Evolutionary conservation across 2,113 vertebrate genomes (phyloP), one percentile per base, ranked within the genome.

Genomic region (Tamias sibiricus): DNA sequence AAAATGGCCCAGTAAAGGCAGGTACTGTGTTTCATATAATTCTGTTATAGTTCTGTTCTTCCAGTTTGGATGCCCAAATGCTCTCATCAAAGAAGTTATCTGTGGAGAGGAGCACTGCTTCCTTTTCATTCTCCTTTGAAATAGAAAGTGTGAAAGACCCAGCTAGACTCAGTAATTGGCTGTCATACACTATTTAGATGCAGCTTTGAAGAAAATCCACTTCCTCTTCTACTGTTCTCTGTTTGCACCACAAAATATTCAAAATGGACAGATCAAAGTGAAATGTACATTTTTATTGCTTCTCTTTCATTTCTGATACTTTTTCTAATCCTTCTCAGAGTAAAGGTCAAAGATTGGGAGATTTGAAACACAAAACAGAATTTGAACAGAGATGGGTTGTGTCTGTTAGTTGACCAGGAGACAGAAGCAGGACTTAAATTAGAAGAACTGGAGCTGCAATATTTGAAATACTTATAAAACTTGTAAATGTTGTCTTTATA

Each of bases 231-330:
- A 20, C 76, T 69, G 2, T 59, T 95, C 40, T 75, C 88, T 96
- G 86, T 90, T 95, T 88, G 90, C 92, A 97, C 95, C 90, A 97
- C 96, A 96, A 98, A 98, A 98, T 97, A 97, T 98, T 97, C 97
- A 77, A 97, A 98, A 94, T 96, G 89, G 96, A 93, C 69, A 98
- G 96, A 98, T 98, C 96, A 98, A 98, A 98, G 97, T 17, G 0
- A 97, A 97, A 95, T 98, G 95, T 97, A 98, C 95, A 95, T 97
- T 98, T 98, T 95, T 52, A 42, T 95, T 97, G 94, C 95, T 96
- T 97, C 91, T 96, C 83, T 97, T 62, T 98, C 91, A 91, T 97
- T 98, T 98, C 75, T 96, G 94, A 93, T 95, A 95, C 90, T 98
- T 98, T 97, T 95, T 96, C 87, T 98, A 98, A 97, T 98, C 84